Evolutionary conservation across 1,140 invertebrate genomes (phyloP).

Genomic region (Uloborus diversus): DNA sequence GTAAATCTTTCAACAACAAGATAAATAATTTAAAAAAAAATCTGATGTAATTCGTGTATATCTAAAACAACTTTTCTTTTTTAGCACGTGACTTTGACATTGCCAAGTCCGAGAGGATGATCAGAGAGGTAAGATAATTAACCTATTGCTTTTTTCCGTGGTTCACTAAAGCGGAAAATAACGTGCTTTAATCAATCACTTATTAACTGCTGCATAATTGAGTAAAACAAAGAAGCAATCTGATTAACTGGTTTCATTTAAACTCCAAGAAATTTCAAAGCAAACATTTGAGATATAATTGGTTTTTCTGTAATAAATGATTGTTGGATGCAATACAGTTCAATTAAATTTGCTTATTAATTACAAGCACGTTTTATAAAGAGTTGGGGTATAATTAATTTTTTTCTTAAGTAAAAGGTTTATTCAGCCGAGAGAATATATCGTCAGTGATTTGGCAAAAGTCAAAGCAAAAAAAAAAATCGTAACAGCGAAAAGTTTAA

Average conservation of each 20-base stretch:
- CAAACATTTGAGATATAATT: not conserved
- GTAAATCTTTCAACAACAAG: not conserved
- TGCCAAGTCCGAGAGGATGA: slow-evolving; percentile 22
- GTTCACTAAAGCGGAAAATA: not conserved
- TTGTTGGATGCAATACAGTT: too few relatives aligned
- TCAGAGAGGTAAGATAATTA: slow-evolving; percentile 33
- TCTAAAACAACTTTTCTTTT: not conserved
- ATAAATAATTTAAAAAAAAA: not conserved
- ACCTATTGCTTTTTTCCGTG: not conserved
- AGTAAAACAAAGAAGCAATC: not conserved
- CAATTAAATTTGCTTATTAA: too few relatives aligned
- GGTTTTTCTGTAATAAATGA: not conserved
- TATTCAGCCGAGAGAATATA: too few relatives aligned
- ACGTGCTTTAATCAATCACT: not conserved
- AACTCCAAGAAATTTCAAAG: not conserved
- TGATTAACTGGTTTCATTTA: not conserved
- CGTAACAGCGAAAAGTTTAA: too few relatives aligned
- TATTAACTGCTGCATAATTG: not conserved
- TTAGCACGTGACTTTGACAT: slow-evolving; percentile 35
- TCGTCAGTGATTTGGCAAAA: too few relatives aligned
- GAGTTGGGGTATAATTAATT: too few relatives aligned
- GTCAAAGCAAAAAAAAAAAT: too few relatives aligned
- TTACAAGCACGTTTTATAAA: too few relatives aligned
- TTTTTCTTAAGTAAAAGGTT: too few relatives aligned
- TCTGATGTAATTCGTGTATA: not conserved